phyloP scores from a whole-genome alignment of 2,888 invertebrate species.

The Chrysina gloriosa region DNA sequence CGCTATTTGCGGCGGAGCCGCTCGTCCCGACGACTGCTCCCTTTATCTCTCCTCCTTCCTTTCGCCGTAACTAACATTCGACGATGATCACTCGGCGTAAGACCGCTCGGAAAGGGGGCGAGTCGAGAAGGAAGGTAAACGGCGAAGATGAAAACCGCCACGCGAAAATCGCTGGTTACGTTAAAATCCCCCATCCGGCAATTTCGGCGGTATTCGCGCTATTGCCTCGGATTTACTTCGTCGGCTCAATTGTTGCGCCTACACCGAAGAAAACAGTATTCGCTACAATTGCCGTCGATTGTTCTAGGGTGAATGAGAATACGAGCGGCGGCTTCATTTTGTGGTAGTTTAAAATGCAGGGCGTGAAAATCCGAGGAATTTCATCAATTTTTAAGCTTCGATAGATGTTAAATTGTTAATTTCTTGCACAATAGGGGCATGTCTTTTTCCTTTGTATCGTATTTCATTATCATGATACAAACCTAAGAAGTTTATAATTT shows the following conservation, averaged over 20 bases:
- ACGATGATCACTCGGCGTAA: conserved; percentile 12
- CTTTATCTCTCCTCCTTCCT: conserved; percentile 56
- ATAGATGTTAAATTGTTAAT: no score
- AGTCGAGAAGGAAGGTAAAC: background rate
- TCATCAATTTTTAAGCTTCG: no score
- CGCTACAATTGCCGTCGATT: background rate
- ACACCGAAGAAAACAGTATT: no score
- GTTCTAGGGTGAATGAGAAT: no score
- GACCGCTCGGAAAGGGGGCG: background rate
- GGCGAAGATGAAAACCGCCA: conserved; percentile 21
- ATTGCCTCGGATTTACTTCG: background rate
- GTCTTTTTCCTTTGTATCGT: no score
- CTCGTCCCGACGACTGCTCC: conserved; percentile 57
- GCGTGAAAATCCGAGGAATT: no score
- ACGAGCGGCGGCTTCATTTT: no score
- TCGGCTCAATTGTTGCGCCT: conserved; percentile 17
- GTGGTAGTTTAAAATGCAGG: no score
- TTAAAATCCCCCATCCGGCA: conserved; percentile 14
- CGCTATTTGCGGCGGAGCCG: conserved; percentile 64
- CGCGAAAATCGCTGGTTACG: conserved; percentile 13
- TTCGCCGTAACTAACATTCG: conserved; percentile 48
- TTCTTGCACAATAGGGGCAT: no score
- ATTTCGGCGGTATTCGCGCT: conserved; percentile 9
- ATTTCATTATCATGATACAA: no score
- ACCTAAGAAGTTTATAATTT: no score